Evolutionary conservation across 2,113 vertebrate species (phyloP), one percentile per base, ranked within the genome.

Genomic region (Zosterops japonicus): DNA sequence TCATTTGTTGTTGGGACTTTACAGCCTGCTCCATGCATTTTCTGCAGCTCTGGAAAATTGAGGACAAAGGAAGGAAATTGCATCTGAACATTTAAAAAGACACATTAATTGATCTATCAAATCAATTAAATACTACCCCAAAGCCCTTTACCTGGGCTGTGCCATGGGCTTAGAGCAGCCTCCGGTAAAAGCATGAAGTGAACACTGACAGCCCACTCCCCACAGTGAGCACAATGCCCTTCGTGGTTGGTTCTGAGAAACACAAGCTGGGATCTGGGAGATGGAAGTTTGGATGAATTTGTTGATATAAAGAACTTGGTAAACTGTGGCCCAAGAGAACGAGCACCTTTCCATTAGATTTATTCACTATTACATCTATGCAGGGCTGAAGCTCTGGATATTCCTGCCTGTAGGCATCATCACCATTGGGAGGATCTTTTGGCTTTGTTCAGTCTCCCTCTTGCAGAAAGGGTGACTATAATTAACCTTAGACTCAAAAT

Each of bases 201-300:
- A 80, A 18, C 2, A 2, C 41, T 41, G 63, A 10, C n/a, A 64
- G 25, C 20, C 28, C 0, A 0, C 42, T 82, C 33, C 33, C 11
- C 2, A 2, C 61, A 47, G 35, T 6, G 4, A 71, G 24, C 35
- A 12, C 0, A 2, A 14, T 56, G 27, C 28, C 28, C 6, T 22
- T 9, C 0, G 0, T 9, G 6, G 11, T 12, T 63, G 35, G 3
- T 41, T 56, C 55, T 57, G 41, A 50, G 25, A 44, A 80, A 14
- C 24, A 36, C 2, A 12, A 42, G 19, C 16, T 83, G 24, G 27
- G 31, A 31, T 41, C n/a, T 64, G 31, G 20, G 16, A 53, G n/a
- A n/a, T 36, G 76, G 46, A 70, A 20, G 3, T 50, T 53, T 1
- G 1, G 28, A 42, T 0, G 0, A 23, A 41, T 50, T 42, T 42